phyloP scores from a whole-genome alignment of 53 echinoderm and acorn worm species.

The Echinometra lucunter region DNA sequence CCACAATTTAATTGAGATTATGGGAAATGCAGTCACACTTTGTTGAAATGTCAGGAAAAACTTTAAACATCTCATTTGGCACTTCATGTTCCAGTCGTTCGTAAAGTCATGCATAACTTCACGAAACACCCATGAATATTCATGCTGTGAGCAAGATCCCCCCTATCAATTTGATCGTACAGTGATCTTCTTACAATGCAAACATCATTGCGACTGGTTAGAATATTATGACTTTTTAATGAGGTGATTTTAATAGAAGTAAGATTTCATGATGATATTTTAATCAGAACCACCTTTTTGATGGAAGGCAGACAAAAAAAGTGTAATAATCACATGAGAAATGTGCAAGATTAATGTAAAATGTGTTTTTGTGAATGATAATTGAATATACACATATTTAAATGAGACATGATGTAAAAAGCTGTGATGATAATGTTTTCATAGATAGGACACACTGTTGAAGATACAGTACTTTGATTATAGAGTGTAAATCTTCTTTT shows the following conservation, averaged over 20 bases:
- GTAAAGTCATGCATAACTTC: too few relatives aligned
- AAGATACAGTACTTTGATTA: constrained; percentile 50
- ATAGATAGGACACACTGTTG: neutral
- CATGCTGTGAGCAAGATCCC: neutral
- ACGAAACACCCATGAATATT: too few relatives aligned
- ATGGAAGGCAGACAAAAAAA: neutral
- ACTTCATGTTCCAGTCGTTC: too few relatives aligned
- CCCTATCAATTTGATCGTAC: neutral
- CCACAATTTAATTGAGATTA: too few relatives aligned
- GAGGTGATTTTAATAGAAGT: neutral
- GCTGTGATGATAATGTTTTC: neutral
- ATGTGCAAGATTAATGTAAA: neutral
- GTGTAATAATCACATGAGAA: constrained; percentile 14
- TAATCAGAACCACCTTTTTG: neutral
- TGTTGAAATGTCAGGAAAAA: too few relatives aligned
- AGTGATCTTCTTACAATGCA: neutral
- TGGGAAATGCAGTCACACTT: too few relatives aligned
- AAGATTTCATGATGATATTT: neutral
- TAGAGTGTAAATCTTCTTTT: constrained; percentile 31
- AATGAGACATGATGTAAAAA: neutral
- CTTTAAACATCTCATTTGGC: too few relatives aligned
- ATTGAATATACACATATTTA: neutral
- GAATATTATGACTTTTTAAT: neutral
- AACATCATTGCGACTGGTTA: neutral
- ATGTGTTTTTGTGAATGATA: constrained; percentile 33